Evolutionary conservation across 2,113 vertebrate genomes (phyloP), one percentile per base, ranked within the genome.

Genomic region (Uria aalge): DNA sequence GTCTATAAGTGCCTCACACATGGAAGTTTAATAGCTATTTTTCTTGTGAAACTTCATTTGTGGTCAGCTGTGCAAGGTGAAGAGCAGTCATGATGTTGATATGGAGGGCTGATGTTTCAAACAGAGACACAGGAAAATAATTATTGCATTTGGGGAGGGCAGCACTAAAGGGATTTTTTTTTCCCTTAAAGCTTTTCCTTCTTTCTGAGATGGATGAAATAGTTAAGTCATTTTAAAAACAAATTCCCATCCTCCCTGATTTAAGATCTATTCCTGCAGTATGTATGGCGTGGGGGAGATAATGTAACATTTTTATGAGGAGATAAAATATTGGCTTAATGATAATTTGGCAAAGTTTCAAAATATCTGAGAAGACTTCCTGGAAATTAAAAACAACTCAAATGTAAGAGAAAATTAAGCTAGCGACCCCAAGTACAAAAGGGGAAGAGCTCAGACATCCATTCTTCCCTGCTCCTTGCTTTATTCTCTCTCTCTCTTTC

Each of bases 321-420:
- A 94, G 94, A 95, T 97, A 97, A 98, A 97, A 96, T 96, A 97
- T 97, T 95, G 89, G 84, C 88, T 95, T 96, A 97, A 97, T 97
- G 97, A 97, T 97, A 90, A 97, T 97, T 98, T 97, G 96, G 97
- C 95, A 85, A 91, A 67, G 53, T 48, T 91, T 96, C 97, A 97
- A 95, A 85, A 56, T 98, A 88, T 92, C 79, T 75, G 80, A 86
- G 88, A 90, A 95, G 90, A 94, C 85, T 97, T 97, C 97, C 96
- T 97, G 97, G 97, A 98, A 98, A 97, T 97, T 97, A 96, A 97
- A 97, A 98, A 96, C 94, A 98, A 96, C 95, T 98, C 95, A 97
- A 60, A 96, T 62, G 60, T 91, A 88, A 90, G 89, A 95, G 92
- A 97, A 97, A 97, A 97, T 98, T 96, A 97, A 96, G 94, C 59